phyloP scores from a whole-genome alignment of 2,113 vertebrate species.

The Arizona elegans region DNA sequence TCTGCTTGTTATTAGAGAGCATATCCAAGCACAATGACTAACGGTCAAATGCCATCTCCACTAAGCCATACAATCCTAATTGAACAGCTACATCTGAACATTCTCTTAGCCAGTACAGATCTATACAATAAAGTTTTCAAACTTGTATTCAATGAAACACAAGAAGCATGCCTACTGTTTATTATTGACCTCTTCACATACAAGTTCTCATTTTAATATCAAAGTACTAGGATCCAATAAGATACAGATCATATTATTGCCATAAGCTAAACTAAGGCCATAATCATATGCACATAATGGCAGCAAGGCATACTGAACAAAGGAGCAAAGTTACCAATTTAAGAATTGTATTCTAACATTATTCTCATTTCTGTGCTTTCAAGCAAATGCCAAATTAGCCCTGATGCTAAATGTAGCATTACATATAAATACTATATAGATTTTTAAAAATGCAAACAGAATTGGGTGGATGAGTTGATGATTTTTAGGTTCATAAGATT shows the following conservation, averaged over 20 bases:
- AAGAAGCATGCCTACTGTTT: not conserved
- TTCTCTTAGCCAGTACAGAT: not conserved
- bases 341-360: not conserved
- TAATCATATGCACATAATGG: not conserved
- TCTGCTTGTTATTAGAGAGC: not conserved
- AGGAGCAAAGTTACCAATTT: not conserved
- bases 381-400: not conserved
- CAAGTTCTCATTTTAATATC: not conserved
- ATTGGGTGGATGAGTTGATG: not conserved
- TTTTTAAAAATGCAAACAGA: not conserved
- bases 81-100: not conserved
- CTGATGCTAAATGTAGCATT: not conserved
- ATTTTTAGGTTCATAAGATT: not conserved
- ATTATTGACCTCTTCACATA: not conserved
- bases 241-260: not conserved
- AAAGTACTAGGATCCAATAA: not conserved
- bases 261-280: not conserved
- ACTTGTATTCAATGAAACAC: not conserved
- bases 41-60: not conserved
- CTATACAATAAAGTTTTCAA: not conserved
- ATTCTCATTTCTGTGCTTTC: not conserved
- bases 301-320: not conserved
- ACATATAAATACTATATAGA: not conserved
- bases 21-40: not conserved
- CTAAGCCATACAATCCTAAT: not conserved